Evolutionary conservation across 2,888 invertebrate species (phyloP), one percentile per base, ranked within the genome.

Genomic region (Epirrita christyi): DNA sequence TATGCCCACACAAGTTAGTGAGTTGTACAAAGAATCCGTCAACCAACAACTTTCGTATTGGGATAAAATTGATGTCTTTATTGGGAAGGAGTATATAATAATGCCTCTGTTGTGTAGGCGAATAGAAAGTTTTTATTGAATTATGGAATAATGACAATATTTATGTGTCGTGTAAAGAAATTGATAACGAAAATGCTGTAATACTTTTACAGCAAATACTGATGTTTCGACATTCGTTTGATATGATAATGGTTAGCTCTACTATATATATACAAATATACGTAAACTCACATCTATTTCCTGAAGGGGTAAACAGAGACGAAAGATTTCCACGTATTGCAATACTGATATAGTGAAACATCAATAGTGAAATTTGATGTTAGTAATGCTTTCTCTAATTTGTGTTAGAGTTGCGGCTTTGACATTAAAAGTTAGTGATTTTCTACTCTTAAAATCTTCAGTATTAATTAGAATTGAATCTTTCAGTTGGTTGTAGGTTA

Each of bases 51-150:
- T 28, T 28, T 27, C 28, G 38, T 55, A 41, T 41, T 55, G 49
- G 29, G 13, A 55, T 46, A 61, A 65, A 65, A 67, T 66, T 66
- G 59, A 65, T 66, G 66, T 49, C 53, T 51, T 62, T 60, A 65
- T 64, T 59, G 53, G 48, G 56, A 59, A 51, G 50, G 37, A 47
- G 58, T 34, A 48, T 32, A 61, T 56, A 61, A 66, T 61, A 65
- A n/a, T 62, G 59, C 41, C 55, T 4, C 61, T 59, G 45, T 46
- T 52, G 14, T 29, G 14, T 14, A 32, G 32, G 9, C 32, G 32
- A 46, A 29, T 28, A n/a, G 7, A 46, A 50, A 47, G 51, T 47
- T 51, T 45, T 45, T 51, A 51, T 51, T 46, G 46, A 36, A 34
- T 46, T 44, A 45, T 27, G 14, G 21, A 41, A 28, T 44, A 44